phyloP scores from a whole-genome alignment of 2,888 invertebrate genomes.

The Acanthosepion lycidas region DNA sequence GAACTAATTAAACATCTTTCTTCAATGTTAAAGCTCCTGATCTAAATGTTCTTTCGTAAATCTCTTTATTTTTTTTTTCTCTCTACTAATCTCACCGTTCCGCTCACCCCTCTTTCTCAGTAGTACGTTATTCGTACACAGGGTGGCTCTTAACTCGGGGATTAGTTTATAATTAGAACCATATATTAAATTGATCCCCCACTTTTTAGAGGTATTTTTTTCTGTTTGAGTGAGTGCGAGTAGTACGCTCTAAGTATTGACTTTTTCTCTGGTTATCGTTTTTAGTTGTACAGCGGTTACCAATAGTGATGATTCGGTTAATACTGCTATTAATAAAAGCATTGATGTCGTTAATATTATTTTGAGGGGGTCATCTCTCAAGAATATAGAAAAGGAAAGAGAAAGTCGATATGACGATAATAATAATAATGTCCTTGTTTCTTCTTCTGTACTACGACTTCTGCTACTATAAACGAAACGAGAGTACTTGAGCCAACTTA shows the following conservation, averaged over 20 bases:
- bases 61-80: no score
- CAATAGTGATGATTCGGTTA: neutral
- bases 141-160: neutral
- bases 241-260: neutral
- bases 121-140: neutral
- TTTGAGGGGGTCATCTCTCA: neutral
- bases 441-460: no score
- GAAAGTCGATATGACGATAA: neutral
- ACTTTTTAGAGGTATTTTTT: neutral
- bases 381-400: neutral
- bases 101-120: neutral
- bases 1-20: neutral
- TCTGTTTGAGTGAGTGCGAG: constrained; percentile 9
- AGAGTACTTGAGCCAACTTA: neutral
- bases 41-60: neutral
- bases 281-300: neutral
- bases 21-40: neutral
- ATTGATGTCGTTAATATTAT: neutral
- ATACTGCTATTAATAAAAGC: neutral
- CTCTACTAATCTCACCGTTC: no score
- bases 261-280: neutral
- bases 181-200: neutral
- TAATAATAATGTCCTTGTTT: neutral
- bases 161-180: neutral
- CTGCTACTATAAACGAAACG: neutral